These are phyloP conservation scores for Drosophila testacea DNA, from an alignment of 2,888 invertebrate species.

Conservation along the genomic window DNA sequence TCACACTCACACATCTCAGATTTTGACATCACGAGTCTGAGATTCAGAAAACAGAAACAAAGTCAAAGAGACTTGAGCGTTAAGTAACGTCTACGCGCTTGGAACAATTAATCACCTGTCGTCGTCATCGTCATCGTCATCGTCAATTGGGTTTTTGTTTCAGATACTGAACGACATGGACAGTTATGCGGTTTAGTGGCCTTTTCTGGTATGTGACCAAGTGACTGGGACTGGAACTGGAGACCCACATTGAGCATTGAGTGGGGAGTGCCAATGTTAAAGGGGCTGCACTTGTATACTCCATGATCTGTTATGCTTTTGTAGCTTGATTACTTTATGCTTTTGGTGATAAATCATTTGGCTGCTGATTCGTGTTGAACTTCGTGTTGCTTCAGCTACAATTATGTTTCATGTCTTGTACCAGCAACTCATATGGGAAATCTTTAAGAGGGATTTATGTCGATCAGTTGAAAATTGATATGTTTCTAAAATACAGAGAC, in stretches of 20 bases:
- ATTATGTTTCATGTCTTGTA: slow-evolving; percentile 31
- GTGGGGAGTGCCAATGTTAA: slow-evolving; percentile 39
- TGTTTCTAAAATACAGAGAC: background rate
- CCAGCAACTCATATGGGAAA: slow-evolving; percentile 30
- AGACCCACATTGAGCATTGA: slow-evolving; percentile 1
- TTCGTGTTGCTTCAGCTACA: slow-evolving; percentile 38
- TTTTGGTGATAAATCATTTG: slow-evolving; percentile 67
- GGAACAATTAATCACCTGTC: slow-evolving; percentile 82
- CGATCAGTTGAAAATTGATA: slow-evolving; percentile 3
- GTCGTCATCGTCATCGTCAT: slow-evolving; percentile 48
- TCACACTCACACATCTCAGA: slow-evolving; percentile 43
- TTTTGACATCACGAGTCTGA: slow-evolving; percentile 69
- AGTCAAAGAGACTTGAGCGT: slow-evolving; percentile 56
- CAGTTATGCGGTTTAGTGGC: slow-evolving; percentile 77
- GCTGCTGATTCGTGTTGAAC: slow-evolving; percentile 69
- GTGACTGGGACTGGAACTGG: slow-evolving; percentile 8
- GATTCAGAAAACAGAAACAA: slow-evolving; percentile 23
- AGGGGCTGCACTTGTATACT: slow-evolving; percentile 51
- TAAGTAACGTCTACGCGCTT: slow-evolving; percentile 79
- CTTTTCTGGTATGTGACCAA: slow-evolving; percentile 67
- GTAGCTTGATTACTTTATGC: slow-evolving; percentile 61
- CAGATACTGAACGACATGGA: slow-evolving; percentile 51
- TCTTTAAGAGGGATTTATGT: slow-evolving; percentile 23
- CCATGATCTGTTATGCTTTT: slow-evolving; percentile 62
- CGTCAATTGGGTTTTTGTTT: slow-evolving; percentile 64